Evolutionary conservation across 2,888 invertebrate species (phyloP).

Genomic region (Amorpha juglandis): DNA sequence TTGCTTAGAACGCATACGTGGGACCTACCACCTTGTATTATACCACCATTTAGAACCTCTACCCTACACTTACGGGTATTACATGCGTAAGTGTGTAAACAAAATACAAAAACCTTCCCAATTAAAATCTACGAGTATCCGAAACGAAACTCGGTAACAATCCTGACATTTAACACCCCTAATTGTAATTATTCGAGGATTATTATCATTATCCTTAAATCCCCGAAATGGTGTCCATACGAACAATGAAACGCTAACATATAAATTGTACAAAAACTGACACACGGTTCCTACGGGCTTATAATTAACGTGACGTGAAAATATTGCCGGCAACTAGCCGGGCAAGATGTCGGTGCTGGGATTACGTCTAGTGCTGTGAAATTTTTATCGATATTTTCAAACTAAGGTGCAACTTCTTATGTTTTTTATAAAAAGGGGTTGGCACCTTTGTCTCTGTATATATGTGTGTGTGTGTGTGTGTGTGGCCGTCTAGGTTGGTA

Average conservation of each 20-base stretch:
- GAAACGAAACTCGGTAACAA: constrained; percentile 10
- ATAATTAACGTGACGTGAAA: constrained; percentile 63
- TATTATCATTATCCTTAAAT: constrained; percentile 40
- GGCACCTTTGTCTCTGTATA: no score
- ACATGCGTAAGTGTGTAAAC: no score
- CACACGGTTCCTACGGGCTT: constrained; percentile 47
- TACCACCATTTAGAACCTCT: no score
- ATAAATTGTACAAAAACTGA: constrained; percentile 56
- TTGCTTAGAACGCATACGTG: no score
- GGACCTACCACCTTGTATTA: no score
- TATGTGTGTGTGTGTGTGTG: no score
- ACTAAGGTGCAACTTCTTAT: no score
- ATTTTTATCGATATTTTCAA: neutral
- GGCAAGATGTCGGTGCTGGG: neutral
- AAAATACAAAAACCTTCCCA: no score
- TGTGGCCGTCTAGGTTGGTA: no score
- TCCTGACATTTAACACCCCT: constrained; percentile 37
- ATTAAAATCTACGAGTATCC: neutral
- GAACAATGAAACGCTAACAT: constrained; percentile 44
- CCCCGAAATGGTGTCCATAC: constrained; percentile 41
- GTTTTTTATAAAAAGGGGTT: no score
- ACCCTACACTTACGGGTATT: no score
- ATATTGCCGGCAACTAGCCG: constrained; percentile 44
- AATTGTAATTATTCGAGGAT: constrained; percentile 34
- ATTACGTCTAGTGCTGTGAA: constrained; percentile 1